Percentiles rank a stretch among this genome's conserved stretches.
phyloP scores from a whole-genome alignment of 2,113 vertebrate genomes.

The Brienomyrus longianalis region DNA sequence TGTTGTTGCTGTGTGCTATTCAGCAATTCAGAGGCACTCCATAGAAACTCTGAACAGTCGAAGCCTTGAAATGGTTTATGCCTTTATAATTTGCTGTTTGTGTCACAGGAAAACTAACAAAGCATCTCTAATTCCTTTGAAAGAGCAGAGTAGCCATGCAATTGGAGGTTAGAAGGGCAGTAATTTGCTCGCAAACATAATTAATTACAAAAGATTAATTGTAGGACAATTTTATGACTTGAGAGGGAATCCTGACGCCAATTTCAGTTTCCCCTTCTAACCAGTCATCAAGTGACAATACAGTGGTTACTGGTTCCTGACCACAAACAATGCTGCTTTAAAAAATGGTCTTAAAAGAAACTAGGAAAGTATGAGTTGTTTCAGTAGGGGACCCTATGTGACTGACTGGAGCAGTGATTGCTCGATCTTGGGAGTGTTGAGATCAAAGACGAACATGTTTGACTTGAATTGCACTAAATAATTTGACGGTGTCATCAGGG shows the following conservation, averaged over 20 bases:
- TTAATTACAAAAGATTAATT: conserved; percentile 9
- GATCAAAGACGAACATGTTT: background rate
- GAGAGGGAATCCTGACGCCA: background rate
- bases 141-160: background rate
- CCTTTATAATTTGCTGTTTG: background rate
- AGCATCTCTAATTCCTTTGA: background rate
- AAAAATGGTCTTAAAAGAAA: background rate
- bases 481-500: background rate
- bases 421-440: background rate
- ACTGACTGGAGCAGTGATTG: background rate
- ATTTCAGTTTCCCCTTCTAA: background rate
- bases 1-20: background rate
- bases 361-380: background rate
- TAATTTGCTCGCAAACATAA: background rate
- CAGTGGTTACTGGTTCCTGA: background rate
- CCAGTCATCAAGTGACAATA: background rate
- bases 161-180: background rate
- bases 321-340: background rate
- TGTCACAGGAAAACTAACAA: background rate
- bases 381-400: background rate
- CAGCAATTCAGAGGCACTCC: background rate
- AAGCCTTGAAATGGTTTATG: conserved; percentile 1
- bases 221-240: background rate
- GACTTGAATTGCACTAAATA: background rate
- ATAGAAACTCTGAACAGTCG: background rate